A percentile compares a stretch with the other conserved stretches of the same genome.
Evolutionary conservation across 53 echinoderm and acorn worm genomes (phyloP).

Genomic region (Astropecten irregularis): DNA sequence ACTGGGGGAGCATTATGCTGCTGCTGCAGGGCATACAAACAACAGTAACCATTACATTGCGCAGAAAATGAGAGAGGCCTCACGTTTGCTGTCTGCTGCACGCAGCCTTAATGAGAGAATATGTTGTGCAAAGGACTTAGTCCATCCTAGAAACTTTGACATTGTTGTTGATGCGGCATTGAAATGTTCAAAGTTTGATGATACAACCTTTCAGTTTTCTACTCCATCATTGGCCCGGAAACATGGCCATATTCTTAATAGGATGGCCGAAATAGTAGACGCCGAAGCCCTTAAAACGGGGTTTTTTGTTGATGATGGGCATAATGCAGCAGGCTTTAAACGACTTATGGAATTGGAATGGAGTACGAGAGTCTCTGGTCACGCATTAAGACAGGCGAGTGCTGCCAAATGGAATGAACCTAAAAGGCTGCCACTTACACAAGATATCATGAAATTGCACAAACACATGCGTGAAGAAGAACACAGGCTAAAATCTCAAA

Average conservation of each 20-base stretch:
- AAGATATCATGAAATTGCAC: constrained; percentile 21
- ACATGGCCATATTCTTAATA: constrained; percentile 28
- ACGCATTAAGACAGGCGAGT: constrained; percentile 15
- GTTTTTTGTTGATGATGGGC: not conserved
- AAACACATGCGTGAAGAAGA: not conserved
- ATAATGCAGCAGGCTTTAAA: constrained; percentile 25
- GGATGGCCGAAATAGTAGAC: constrained; percentile 39
- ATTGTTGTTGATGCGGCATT: constrained; percentile 35
- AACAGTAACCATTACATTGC: constrained; percentile 24
- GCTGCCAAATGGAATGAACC: constrained; percentile 25
- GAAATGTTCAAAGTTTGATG: constrained; percentile 38
- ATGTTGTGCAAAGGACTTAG: constrained; percentile 2
- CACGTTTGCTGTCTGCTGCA: constrained; percentile 21
- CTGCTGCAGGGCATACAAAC: constrained; percentile 28
- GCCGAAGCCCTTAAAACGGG: constrained; percentile 33
- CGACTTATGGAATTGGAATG: constrained; percentile 47
- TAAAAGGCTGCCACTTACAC: constrained; percentile 33
- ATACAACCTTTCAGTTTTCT: constrained; percentile 10
- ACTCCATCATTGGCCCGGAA: constrained; percentile 48
- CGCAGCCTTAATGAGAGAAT: not conserved
- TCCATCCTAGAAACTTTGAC: constrained; percentile 47
- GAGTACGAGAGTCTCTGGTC: constrained; percentile 30
- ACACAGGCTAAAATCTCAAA: not conserved
- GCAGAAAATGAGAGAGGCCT: constrained; percentile 19
- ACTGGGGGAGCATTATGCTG: constrained; percentile 26